phyloP scores from a whole-genome alignment of 2,888 invertebrate species.

The Entomobrya proxima region DNA sequence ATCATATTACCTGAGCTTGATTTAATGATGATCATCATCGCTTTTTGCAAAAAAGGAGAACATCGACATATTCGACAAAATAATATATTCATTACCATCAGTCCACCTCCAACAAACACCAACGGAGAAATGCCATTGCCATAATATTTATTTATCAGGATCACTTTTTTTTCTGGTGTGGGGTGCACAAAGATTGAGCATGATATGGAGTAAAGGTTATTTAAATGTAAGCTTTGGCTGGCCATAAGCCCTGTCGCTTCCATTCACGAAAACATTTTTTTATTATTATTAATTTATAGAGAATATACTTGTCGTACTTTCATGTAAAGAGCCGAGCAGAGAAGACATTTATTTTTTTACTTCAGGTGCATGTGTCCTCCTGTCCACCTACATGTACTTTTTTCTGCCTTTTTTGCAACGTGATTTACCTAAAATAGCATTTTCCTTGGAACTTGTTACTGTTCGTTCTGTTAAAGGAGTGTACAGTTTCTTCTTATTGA shows the following conservation, averaged over 20 bases:
- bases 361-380: slow-evolving; percentile 67
- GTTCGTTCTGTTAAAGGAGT: slow-evolving; percentile 42
- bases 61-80: slow-evolving; percentile 67
- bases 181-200: neutral
- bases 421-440: slow-evolving; percentile 66
- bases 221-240: slow-evolving; percentile 2
- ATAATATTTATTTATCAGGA: slow-evolving; percentile 10
- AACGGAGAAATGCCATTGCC: slow-evolving; percentile 42
- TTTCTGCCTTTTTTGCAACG: slow-evolving; percentile 48
- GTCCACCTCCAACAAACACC: slow-evolving; percentile 62
- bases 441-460: slow-evolving; percentile 50
- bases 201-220: slow-evolving; percentile 31
- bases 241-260: slow-evolving; percentile 25
- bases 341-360: slow-evolving; percentile 20
- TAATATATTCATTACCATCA: slow-evolving; percentile 55
- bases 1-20: slow-evolving; percentile 58
- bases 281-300: neutral
- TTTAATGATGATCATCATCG: slow-evolving; percentile 55
- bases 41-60: slow-evolving; percentile 60
- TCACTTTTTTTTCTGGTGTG: neutral
- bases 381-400: slow-evolving; percentile 66
- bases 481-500: slow-evolving; percentile 25
- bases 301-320: neutral
- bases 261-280: slow-evolving; percentile 54
- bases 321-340: neutral